phyloP scores from a whole-genome alignment of 2,797 vertebrate species.

The Atherinosoma microstoma region DNA sequence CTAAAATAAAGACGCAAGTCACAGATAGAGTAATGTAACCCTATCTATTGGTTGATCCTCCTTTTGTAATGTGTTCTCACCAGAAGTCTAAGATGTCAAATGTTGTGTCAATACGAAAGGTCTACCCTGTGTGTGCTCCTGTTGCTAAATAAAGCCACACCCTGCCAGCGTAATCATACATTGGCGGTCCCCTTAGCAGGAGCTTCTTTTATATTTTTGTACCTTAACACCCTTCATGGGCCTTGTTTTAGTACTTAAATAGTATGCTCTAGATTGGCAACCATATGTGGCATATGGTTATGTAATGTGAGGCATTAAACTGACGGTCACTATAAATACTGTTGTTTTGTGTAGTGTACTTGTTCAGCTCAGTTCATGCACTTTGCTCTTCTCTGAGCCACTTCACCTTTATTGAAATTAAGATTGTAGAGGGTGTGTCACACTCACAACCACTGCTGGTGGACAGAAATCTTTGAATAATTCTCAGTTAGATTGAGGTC shows the following conservation, averaged over 20 bases:
- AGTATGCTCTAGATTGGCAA: not conserved
- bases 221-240: conserved; percentile 5
- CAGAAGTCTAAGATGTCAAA: conserved; percentile 18
- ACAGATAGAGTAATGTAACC: conserved; percentile 11
- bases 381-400: conserved; percentile 43
- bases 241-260: not conserved
- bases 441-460: not conserved
- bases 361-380: conserved; percentile 9
- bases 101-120: conserved; percentile 80
- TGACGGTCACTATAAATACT: not conserved
- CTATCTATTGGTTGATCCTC: conserved; percentile 18
- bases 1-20: not conserved
- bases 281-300: too few relatives aligned
- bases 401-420: conserved; percentile 6
- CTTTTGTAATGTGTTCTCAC: conserved; percentile 14
- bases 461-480: not conserved
- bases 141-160: conserved; percentile 72
- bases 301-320: not conserved
- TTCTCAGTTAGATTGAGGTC: too few relatives aligned
- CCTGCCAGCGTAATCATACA: conserved; percentile 61
- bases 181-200: conserved; percentile 6
- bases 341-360: not conserved
- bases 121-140: conserved; percentile 65
- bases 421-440: conserved; percentile 22
- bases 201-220: conserved; percentile 32